Evolutionary conservation across 2,797 vertebrate species (phyloP).

Genomic region (Nyctalus aviator): DNA sequence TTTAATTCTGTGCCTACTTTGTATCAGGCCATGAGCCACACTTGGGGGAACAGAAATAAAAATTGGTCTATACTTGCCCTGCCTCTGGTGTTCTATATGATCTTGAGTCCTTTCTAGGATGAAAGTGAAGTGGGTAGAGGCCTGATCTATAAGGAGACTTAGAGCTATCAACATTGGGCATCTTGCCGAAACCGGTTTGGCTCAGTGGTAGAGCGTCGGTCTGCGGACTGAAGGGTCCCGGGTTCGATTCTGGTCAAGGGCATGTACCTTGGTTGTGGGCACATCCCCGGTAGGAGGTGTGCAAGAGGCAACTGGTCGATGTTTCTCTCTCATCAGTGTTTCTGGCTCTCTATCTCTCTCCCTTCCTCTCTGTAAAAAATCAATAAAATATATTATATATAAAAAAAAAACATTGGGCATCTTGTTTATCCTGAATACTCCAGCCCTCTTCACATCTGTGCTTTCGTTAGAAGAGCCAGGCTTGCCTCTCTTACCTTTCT

Average conservation of each 20-base stretch:
- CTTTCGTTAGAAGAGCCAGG: not conserved
- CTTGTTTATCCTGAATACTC: not conserved
- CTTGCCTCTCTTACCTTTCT: not conserved
- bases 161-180: not conserved
- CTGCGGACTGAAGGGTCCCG: too few species aligned
- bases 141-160: not conserved
- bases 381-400: too few species aligned
- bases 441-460: not conserved
- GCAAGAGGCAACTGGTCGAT: too few species aligned
- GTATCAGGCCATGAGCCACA: not conserved
- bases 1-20: not conserved
- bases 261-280: too few species aligned
- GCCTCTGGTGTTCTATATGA: not conserved
- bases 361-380: too few species aligned
- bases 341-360: too few species aligned
- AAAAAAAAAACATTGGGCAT: not conserved
- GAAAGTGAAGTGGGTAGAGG: not conserved
- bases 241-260: too few species aligned
- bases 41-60: not conserved
- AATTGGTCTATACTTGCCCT: not conserved
- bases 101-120: conserved; percentile 4
- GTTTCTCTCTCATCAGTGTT: too few species aligned
- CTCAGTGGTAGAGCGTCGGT: too few species aligned
- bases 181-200: too few species aligned
- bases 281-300: too few species aligned